Conservation (phyloP, 2,797 vertebrate genomes). For the Sebastes dallii region DNA sequence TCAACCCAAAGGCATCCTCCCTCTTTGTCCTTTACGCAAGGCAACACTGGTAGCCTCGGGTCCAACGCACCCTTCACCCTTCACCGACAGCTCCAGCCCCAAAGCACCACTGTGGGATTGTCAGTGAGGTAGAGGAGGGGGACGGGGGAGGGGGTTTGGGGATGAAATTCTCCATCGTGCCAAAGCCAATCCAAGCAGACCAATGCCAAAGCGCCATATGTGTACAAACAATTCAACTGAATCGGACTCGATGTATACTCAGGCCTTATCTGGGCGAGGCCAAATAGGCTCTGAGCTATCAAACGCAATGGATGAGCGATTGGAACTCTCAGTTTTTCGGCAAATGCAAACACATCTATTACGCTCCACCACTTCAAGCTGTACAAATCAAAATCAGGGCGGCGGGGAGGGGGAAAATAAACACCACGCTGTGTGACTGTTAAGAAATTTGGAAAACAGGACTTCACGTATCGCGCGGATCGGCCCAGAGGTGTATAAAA, state of each 20-base stretch:
- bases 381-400: constrained; percentile 73
- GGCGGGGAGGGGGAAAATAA: constrained; percentile 49
- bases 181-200: constrained; percentile 66
- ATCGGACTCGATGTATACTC: constrained; percentile 73
- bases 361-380: constrained; percentile 74
- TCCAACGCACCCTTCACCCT: constrained; percentile 72
- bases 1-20: constrained; percentile 36
- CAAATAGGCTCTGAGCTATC: constrained; percentile 80
- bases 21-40: constrained; percentile 68
- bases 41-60: constrained; percentile 62
- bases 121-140: constrained; percentile 9
- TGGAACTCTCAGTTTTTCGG: constrained; percentile 67
- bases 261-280: constrained; percentile 73
- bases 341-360: constrained; percentile 79
- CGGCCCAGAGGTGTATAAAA: constrained; percentile 46
- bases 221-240: constrained; percentile 77
- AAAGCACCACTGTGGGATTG: constrained; percentile 51
- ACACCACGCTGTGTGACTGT: constrained; percentile 56
- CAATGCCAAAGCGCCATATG: constrained; percentile 66
- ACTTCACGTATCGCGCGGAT: constrained; percentile 34
- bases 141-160: background rate
- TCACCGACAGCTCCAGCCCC: constrained; percentile 61
- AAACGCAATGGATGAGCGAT: constrained; percentile 73
- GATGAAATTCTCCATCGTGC: constrained; percentile 60
- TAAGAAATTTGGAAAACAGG: constrained; percentile 59